Conservation (phyloP, 2,797 vertebrate species). For the Pseudochaenichthys georgianus region DNA sequence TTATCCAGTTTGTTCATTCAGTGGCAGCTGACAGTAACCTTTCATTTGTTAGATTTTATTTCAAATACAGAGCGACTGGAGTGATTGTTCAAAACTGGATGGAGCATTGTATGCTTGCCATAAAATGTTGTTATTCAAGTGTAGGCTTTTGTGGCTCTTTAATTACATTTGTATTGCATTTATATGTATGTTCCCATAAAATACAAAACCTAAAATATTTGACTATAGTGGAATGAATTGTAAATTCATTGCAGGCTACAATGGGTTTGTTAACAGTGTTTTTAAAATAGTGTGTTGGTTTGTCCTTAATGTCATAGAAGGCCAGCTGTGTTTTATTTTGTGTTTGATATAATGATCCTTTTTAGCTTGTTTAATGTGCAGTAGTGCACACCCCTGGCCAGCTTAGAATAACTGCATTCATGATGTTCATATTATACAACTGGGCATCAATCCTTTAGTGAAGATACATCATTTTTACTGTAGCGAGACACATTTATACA, state of each 20-base stretch:
- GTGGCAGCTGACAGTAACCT: background rate
- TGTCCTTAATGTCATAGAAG: too few species aligned
- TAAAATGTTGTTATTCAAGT: background rate
- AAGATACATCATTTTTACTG: background rate
- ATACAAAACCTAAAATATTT: background rate
- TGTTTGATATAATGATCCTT: background rate
- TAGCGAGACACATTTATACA: background rate
- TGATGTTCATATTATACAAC: background rate
- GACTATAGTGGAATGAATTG: background rate
- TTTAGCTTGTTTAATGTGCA: background rate
- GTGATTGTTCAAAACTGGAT: background rate
- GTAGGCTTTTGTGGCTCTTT: background rate
- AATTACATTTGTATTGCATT: too few species aligned
- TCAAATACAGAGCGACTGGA: background rate
- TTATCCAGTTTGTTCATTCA: background rate
- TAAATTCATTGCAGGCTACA: background rate
- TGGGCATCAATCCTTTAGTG: background rate
- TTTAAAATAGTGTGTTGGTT: background rate
- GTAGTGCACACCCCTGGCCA: background rate
- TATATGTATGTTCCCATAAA: background rate
- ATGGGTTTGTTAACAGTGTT: background rate
- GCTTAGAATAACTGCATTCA: slow-evolving; percentile 9
- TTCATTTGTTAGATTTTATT: background rate
- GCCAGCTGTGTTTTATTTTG: background rate
- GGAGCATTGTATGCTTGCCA: background rate